Percentiles rank a stretch among this genome's conserved stretches.
Evolutionary conservation across 2,113 vertebrate genomes (phyloP).

Genomic region (Prunella himalayana): DNA sequence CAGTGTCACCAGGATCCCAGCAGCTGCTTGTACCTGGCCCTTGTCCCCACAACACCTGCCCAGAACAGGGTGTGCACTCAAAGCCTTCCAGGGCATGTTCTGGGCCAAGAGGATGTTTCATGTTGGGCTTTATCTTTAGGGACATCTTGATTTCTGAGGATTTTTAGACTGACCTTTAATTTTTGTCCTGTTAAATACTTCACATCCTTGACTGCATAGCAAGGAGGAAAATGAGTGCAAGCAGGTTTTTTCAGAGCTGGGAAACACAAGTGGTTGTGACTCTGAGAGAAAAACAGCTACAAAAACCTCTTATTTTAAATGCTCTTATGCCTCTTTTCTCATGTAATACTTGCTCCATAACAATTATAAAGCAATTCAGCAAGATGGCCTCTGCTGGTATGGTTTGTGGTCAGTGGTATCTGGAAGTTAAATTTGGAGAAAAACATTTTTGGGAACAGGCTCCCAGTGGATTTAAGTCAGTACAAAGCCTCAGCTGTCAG

Average conservation of each 20-base stretch:
- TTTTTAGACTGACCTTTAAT: slow-evolving; percentile 4
- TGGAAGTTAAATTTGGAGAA: slow-evolving; percentile 22
- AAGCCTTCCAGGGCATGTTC: neutral
- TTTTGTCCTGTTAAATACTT: neutral
- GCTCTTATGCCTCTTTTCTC: neutral
- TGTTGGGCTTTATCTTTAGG: neutral
- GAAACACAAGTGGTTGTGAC: neutral
- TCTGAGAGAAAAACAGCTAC: neutral
- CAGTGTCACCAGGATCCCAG: neutral
- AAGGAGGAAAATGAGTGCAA: neutral
- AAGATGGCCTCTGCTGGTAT: neutral
- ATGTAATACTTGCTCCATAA: neutral
- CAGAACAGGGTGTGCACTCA: neutral
- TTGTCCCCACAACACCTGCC: neutral
- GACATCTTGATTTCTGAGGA: neutral
- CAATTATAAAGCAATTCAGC: neutral
- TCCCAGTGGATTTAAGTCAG: neutral
- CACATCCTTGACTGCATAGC: neutral
- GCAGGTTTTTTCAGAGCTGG: neutral
- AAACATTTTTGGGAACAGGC: neutral
- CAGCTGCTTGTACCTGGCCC: neutral
- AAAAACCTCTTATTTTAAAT: neutral
- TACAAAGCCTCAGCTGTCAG: neutral
- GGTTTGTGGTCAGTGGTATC: neutral
- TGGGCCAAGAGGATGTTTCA: neutral